These are phyloP conservation scores for Acromyrmex echinatior DNA, from an alignment of 1,140 invertebrate genomes.

Conservation along the genomic window DNA sequence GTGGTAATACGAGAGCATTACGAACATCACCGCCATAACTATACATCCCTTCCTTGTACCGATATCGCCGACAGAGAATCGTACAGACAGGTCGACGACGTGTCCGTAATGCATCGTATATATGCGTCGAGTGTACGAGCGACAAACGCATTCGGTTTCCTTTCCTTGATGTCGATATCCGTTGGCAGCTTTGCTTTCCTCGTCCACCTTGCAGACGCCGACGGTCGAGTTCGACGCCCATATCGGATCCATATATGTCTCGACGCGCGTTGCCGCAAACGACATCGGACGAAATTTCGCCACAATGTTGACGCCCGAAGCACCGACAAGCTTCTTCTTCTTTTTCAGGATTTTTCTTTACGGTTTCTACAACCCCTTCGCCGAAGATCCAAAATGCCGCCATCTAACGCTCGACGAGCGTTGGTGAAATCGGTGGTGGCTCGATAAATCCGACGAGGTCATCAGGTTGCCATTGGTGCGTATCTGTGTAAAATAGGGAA, in stretches of 20 bases:
- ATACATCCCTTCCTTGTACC: constrained; percentile 5
- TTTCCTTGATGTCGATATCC: constrained; percentile 67
- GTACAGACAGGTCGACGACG: constrained; percentile 53
- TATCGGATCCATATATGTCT: constrained; percentile 69
- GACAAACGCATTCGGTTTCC: constrained; percentile 74
- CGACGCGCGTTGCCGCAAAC: constrained; percentile 70
- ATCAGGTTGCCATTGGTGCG: not conserved
- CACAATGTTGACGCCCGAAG: constrained; percentile 28
- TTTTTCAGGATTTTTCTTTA: constrained; percentile 28
- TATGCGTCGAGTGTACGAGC: constrained; percentile 76
- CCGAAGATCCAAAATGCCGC: constrained; percentile 4
- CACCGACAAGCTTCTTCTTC: not conserved
- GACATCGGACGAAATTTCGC: constrained; percentile 43
- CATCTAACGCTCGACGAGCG: constrained; percentile 18
- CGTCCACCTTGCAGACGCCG: constrained; percentile 49
- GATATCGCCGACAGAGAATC: not conserved
- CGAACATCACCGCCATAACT: not conserved
- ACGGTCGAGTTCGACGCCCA: constrained; percentile 58
- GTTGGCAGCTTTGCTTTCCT: constrained; percentile 20
- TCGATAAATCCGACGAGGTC: constrained; percentile 19
- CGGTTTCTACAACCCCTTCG: not conserved
- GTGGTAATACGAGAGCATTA: constrained; percentile 39
- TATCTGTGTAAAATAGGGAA: not conserved
- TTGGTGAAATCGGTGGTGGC: constrained; percentile 3
- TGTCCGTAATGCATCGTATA: constrained; percentile 80